Base-by-base conservation (phyloP, 2,888 invertebrate species). In the Pantelozetes paolii region DNA sequence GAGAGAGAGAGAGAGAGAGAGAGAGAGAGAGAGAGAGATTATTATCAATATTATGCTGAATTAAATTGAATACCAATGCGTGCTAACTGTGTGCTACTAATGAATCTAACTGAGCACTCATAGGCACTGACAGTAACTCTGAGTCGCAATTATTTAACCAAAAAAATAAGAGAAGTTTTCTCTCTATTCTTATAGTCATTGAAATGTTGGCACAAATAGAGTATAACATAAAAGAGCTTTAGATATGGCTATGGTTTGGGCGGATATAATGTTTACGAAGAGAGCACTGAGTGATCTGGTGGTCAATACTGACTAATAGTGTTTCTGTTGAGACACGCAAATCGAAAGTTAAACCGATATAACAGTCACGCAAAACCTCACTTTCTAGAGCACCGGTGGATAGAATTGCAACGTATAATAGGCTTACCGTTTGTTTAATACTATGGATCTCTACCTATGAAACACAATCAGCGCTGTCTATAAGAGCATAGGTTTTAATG, bases 211-310 rank as follows among this genome's bases (percentile, higher is more conserved):
- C 57, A 57, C 13, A 57, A 57, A 57, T 57, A 57, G 57, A 57
- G 57, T 57, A 9, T 23, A 57, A 57, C 23, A 57, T 57, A 23
- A 57, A 57, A 57, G 57, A 18, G 20, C 57, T 57, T 57, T 57
- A 57, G 57, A 57, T 57, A 57, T n/a, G n/a, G 57, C 57, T 20
- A 57, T 57, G 28, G 57, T 57, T 57, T 57, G 57, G 57, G 57
- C 57, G 57, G n/a, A n/a, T 57, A 57, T 57, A 15, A 57, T 57
- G 57, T 57, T 45, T 45, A 45, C 18, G 45, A 13, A 3, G 45
- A 45, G 6, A 11, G 36, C 11, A 36, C 11, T 36, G 45, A 45
- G 8, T 3, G 9, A 6, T 13, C 2, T 23, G 20, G 23, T 57
- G 57, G 57, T 57, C 57, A 57, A 57, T 57, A 57, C 23, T 57